phyloP scores from a whole-genome alignment of 2,797 vertebrate species.

The Hydrophis major region DNA sequence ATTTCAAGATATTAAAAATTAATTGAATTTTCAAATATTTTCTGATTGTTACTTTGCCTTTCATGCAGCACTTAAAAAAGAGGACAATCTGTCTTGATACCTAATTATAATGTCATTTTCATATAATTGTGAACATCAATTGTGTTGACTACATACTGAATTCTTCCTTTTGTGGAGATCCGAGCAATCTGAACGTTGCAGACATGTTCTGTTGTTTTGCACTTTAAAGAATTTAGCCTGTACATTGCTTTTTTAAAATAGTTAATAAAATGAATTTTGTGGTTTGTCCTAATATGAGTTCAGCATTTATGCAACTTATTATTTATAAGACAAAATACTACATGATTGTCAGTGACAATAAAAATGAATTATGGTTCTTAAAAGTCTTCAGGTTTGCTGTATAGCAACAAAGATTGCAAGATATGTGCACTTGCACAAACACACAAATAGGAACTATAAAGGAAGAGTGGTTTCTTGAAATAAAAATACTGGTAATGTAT shows the following conservation, averaged over 20 bases:
- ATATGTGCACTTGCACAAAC: constrained; percentile 14
- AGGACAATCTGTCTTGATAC: constrained; percentile 48
- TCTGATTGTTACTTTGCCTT: constrained; percentile 41
- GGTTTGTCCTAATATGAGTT: constrained; percentile 57
- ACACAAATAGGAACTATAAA: not conserved
- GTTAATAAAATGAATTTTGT: constrained; percentile 64
- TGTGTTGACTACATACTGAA: constrained; percentile 41
- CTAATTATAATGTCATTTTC: constrained; percentile 29
- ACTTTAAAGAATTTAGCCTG: constrained; percentile 72
- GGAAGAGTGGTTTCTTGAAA: constrained; percentile 31
- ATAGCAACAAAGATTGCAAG: constrained; percentile 33
- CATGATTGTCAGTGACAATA: constrained; percentile 37
- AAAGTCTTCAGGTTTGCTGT: constrained; percentile 45
- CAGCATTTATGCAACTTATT: constrained; percentile 53
- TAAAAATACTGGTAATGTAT: constrained; percentile 34
- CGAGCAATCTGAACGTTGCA: constrained; percentile 63
- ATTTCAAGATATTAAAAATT: constrained; percentile 36
- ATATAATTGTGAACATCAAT: not conserved
- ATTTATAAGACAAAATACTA: constrained; percentile 47
- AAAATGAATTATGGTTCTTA: constrained; percentile 30
- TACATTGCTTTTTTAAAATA: constrained; percentile 70
- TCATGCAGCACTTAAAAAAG: constrained; percentile 44
- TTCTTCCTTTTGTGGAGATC: constrained; percentile 54
- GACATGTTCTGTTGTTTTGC: constrained; percentile 70
- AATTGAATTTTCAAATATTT: constrained; percentile 27